Evolutionary conservation across 2,797 vertebrate genomes (phyloP).

Genomic region (Hylomyscus alleni): DNA sequence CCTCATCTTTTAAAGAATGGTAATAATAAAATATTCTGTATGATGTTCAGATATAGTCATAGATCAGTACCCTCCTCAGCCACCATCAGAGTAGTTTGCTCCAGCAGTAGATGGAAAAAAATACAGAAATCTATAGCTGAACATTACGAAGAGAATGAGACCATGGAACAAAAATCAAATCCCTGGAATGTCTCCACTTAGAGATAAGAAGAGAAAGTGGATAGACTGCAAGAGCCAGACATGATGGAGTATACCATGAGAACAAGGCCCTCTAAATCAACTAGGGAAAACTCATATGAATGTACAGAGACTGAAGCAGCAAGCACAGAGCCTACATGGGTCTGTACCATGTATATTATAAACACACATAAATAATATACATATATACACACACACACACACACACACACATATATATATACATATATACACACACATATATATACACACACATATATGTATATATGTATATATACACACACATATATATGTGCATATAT

Average conservation of each 20-base stretch:
- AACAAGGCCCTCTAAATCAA: background rate
- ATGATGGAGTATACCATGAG: background rate
- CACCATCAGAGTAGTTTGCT: background rate
- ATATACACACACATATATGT: too few relatives aligned
- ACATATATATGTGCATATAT: too few relatives aligned
- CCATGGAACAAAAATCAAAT: background rate
- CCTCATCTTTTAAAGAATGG: background rate
- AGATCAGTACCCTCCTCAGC: background rate
- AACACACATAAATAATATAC: too few relatives aligned
- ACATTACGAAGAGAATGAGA: background rate
- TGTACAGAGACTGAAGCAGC: background rate
- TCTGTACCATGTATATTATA: background rate
- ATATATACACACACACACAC: too few relatives aligned
- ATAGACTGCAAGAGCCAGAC: background rate
- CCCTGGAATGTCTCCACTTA: background rate
- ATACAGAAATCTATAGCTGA: background rate
- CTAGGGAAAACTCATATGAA: background rate
- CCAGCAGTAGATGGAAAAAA: background rate
- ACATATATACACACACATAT: too few relatives aligned
- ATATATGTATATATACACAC: background rate
- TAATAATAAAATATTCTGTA: background rate
- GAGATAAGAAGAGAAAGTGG: background rate
- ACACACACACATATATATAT: too few relatives aligned
- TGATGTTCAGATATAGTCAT: background rate
- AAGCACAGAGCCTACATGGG: background rate